phyloP scores from a whole-genome alignment of 1,140 invertebrate genomes.

The Drosophila hydei region DNA sequence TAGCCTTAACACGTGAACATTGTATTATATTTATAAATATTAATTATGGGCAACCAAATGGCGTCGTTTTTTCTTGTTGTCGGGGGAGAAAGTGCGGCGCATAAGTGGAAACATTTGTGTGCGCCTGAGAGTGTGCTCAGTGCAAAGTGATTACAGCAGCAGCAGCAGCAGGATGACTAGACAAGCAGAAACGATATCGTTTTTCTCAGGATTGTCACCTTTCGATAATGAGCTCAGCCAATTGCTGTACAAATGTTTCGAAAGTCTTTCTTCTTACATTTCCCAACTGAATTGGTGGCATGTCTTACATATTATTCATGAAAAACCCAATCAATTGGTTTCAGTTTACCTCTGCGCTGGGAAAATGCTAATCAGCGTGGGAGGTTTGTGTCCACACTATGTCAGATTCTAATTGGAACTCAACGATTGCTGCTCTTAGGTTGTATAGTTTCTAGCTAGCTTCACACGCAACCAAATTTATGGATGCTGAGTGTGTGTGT shows the following conservation, averaged over 20 bases:
- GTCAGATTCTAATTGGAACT: conserved; percentile 24
- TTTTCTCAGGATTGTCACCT: conserved; percentile 76
- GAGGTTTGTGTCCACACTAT: conserved; percentile 22
- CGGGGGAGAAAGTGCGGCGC: conserved; percentile 40
- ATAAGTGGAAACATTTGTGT: conserved; percentile 31
- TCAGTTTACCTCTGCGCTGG: conserved; percentile 31
- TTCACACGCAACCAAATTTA: background rate
- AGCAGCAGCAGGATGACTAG: background rate
- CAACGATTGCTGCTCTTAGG: background rate
- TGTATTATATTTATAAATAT: conserved; percentile 75
- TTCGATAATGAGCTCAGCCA: conserved; percentile 45
- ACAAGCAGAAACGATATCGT: conserved; percentile 20
- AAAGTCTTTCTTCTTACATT: conserved; percentile 19
- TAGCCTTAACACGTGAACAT: conserved; percentile 65
- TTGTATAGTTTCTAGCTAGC: background rate
- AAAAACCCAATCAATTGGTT: conserved; percentile 49
- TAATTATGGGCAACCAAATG: conserved; percentile 68
- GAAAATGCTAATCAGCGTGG: conserved; percentile 40
- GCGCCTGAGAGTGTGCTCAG: conserved; percentile 38
- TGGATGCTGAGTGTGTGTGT: background rate
- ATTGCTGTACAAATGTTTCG: conserved; percentile 18
- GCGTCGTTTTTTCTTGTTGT: background rate
- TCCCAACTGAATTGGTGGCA: conserved; percentile 54
- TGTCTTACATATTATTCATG: conserved; percentile 56
- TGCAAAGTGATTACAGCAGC: conserved; percentile 8